Percentiles rank a stretch among this genome's conserved stretches.
phyloP scores from a whole-genome alignment of 2,113 vertebrate species.

The Misgurnus anguillicaudatus region DNA sequence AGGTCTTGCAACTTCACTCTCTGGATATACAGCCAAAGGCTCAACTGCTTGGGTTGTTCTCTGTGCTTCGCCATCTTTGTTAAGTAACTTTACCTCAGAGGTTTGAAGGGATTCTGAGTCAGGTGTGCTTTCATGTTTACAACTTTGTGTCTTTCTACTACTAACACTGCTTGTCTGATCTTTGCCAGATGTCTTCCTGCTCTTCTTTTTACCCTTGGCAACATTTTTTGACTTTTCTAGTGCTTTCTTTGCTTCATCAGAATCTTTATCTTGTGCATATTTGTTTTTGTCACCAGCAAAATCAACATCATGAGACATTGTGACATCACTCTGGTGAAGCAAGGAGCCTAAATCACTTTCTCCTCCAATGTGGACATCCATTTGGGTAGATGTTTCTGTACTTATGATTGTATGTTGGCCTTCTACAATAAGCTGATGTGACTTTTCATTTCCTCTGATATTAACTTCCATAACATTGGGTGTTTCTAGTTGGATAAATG shows the following conservation, averaged over 20 bases:
- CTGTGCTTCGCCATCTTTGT: not conserved
- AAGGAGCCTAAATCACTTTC: not conserved
- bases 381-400: constrained; percentile 7
- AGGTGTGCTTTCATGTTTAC: not conserved
- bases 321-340: not conserved
- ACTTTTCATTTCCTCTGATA: not conserved
- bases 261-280: not conserved
- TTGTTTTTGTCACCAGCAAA: too few species aligned
- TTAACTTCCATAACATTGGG: not conserved
- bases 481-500: not conserved
- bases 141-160: not conserved
- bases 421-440: not conserved
- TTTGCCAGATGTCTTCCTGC: not conserved
- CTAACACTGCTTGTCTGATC: not conserved
- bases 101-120: not conserved
- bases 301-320: too few species aligned
- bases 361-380: not conserved
- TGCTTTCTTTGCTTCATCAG: not conserved
- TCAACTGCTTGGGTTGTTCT: too few species aligned
- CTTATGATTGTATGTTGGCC: not conserved
- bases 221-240: not conserved
- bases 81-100: not conserved
- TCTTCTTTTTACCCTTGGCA: not conserved
- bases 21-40: not conserved
- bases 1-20: not conserved